A percentile compares a stretch with the other conserved stretches of the same genome.
Evolutionary conservation across 2,113 vertebrate species (phyloP).

Genomic region (Macheiramphus alcinus): DNA sequence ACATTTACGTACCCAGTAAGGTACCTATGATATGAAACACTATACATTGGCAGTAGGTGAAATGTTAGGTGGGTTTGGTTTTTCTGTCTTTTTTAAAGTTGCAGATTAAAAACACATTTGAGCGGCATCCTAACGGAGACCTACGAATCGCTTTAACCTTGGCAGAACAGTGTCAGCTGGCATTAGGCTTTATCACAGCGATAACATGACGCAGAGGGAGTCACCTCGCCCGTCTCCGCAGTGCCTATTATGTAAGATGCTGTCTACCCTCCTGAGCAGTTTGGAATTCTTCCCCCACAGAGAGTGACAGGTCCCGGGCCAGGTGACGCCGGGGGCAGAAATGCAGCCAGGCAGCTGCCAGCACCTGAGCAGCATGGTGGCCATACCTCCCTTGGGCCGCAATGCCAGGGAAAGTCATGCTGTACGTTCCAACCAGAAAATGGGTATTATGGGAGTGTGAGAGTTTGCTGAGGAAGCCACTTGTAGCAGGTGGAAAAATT

Average conservation of each 20-base stretch:
- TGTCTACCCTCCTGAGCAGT: neutral
- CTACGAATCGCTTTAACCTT: neutral
- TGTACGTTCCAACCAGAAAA: neutral
- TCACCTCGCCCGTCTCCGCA: neutral
- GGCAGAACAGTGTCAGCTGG: neutral
- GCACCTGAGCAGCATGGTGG: neutral
- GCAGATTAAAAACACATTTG: neutral
- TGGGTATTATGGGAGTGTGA: fast-evolving
- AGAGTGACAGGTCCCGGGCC: neutral
- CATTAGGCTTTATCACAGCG: neutral
- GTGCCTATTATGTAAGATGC: neutral
- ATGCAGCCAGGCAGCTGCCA: neutral
- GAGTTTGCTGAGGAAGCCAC: neutral
- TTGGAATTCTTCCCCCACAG: neutral
- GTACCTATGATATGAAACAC: neutral
- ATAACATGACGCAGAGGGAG: neutral
- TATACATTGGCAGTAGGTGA: neutral
- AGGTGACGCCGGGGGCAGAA: neutral
- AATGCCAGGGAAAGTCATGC: neutral
- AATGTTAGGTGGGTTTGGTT: neutral
- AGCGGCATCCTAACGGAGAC: neutral
- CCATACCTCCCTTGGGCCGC: neutral
- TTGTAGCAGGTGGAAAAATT: neutral
- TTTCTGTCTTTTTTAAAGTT: neutral
- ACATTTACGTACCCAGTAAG: neutral